Evolutionary conservation across 2,888 invertebrate genomes (phyloP).

Genomic region (Acanthococcus lagerstroemiae): DNA sequence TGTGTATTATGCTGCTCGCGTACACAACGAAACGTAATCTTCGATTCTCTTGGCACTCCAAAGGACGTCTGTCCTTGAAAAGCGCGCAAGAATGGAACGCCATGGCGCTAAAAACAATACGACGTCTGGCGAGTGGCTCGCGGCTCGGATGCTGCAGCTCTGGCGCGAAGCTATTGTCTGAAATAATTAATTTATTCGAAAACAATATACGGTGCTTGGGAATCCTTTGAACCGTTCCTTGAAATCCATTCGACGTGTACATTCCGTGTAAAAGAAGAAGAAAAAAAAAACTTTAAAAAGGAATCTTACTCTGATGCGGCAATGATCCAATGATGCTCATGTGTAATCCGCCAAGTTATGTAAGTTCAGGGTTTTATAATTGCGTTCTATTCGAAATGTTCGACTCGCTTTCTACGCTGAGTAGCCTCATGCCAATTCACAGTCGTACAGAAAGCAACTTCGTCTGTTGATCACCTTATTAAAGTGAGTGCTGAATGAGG

Average conservation of each 20-base stretch:
- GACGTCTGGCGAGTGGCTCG: conserved; percentile 21
- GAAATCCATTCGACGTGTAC: background rate
- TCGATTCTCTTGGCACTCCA: conserved; percentile 11
- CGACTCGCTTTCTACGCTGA: too few relatives aligned
- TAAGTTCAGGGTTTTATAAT: too few relatives aligned
- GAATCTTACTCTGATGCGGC: too few relatives aligned
- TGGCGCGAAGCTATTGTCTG: background rate
- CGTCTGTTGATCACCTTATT: too few relatives aligned
- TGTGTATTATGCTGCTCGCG: background rate
- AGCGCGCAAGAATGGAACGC: conserved; percentile 24
- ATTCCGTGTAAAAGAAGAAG: background rate
- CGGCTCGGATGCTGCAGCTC: conserved; percentile 19
- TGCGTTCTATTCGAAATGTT: too few relatives aligned
- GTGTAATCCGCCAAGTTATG: too few relatives aligned
- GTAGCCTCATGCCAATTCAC: too few relatives aligned
- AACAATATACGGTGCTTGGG: background rate
- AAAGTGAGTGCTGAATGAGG: too few relatives aligned
- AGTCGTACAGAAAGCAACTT: too few relatives aligned
- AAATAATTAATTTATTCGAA: background rate
- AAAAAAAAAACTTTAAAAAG: background rate
- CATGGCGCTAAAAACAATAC: conserved; percentile 26
- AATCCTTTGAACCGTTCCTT: background rate
- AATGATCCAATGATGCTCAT: too few relatives aligned
- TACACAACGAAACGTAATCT: conserved; percentile 10
- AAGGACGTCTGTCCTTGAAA: conserved; percentile 26